These are phyloP conservation scores for Saturnia japonica DNA, from an alignment of 2,888 invertebrate genomes.

Conservation along the genomic window DNA sequence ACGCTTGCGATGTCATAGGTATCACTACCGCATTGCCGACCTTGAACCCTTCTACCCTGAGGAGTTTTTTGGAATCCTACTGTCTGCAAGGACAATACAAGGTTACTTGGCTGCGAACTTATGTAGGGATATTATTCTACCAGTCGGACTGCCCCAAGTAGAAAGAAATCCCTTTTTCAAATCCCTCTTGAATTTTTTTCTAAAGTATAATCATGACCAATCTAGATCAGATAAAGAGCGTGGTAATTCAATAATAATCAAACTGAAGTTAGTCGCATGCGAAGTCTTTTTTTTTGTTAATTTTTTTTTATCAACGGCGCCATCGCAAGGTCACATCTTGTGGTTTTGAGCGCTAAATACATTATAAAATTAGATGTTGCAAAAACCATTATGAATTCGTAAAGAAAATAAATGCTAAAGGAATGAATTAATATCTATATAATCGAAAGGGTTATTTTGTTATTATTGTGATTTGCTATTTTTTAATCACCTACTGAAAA, in stretches of 20 bases:
- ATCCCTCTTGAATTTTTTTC: background rate
- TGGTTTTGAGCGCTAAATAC: slow-evolving; percentile 16
- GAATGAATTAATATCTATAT: background rate
- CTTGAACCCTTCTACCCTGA: no score
- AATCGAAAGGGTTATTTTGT: background rate
- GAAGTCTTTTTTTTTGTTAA: slow-evolving; percentile 20
- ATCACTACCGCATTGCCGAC: no score
- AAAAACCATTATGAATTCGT: background rate
- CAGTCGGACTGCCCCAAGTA: no score
- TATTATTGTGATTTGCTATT: background rate
- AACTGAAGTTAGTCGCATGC: background rate
- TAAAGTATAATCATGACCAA: background rate
- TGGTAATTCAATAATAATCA: background rate
- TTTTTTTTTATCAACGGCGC: slow-evolving; percentile 37
- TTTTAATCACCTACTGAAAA: background rate
- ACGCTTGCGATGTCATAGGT: no score
- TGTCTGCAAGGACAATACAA: no score
- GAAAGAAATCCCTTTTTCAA: background rate
- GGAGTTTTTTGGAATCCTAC: no score
- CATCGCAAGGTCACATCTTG: slow-evolving; percentile 29
- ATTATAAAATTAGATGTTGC: background rate
- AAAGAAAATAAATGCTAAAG: slow-evolving; percentile 9
- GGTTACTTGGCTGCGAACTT: no score
- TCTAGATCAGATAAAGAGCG: background rate
- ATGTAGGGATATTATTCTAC: no score